Evolutionary conservation across 2,113 vertebrate species (phyloP).

Genomic region (Clarias gariepinus): DNA sequence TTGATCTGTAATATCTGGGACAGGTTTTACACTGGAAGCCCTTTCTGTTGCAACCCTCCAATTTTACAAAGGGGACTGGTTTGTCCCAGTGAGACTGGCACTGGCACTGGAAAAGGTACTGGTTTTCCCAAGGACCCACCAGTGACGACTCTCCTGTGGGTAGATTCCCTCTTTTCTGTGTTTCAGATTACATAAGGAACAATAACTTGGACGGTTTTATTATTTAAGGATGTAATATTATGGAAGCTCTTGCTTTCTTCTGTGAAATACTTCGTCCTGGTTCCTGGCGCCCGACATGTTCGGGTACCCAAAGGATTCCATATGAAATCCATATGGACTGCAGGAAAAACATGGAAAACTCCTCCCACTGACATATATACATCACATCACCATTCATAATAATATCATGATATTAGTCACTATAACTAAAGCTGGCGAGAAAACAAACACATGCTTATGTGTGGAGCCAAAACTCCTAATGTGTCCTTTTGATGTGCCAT

Average conservation of each 20-base stretch:
- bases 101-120: too few species aligned
- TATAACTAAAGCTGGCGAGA: neutral
- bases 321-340: neutral
- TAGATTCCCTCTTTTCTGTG: neutral
- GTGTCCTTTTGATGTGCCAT: conserved; percentile 30
- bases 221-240: neutral
- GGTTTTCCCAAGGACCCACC: too few species aligned
- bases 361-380: neutral
- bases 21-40: too few species aligned
- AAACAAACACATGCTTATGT: neutral
- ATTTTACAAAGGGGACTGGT: too few species aligned
- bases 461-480: conserved; percentile 17
- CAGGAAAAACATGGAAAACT: neutral
- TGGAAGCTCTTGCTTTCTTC: neutral
- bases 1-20: too few species aligned
- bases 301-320: neutral
- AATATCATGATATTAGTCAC: neutral
- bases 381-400: neutral
- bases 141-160: neutral
- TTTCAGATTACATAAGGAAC: neutral
- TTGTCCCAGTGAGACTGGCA: too few species aligned
- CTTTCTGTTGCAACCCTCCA: too few species aligned
- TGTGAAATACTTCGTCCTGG: neutral
- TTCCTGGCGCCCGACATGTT: neutral
- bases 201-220: neutral